Evolutionary conservation across 35 echinoderm and acorn worm genomes (phyloP), one percentile per base, ranked within the genome.

Genomic region (Stichopus chloronotus): DNA sequence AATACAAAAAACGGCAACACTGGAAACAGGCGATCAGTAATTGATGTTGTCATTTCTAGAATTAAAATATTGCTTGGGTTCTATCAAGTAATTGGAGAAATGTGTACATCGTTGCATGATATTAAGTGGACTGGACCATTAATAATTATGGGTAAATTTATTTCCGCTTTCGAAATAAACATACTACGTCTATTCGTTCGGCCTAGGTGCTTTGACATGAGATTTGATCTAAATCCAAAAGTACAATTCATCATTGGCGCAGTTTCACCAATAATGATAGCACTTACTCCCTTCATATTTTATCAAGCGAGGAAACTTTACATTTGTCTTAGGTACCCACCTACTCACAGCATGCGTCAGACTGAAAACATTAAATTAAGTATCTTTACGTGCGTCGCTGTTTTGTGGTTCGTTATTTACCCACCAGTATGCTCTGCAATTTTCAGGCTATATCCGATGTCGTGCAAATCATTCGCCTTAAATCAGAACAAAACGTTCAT

Each of bases 51-150:
- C 5, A 55, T 93, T 17, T 16, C 92, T 19, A 55, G 92, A 76
- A 14, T 53, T 13, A 92, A 92, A 59, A 81, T 92, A 58, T 52
- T 92, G 19, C 90, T 92, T 20, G 77, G 90, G 21, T 92, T 77
- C 57, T 92, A 92, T 53, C 90, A 92, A 52, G 72, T 92, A 1
- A 23, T 77, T 79, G 90, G 90, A 7, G 90, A 72, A 12, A 79
- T 92, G 58, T 81, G 82, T 24, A 22, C 77, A 52, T 79, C 90
- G 17, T 56, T 93, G 83, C 82, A 93, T 78, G 79, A 93, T n/a
- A 88, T 93, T 59, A 63, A 86, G 25, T 93, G 92, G 92, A 83
- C 69, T 9, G 52, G 55, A 5, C 19, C 63, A 20, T 56, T 93
- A 55, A 21, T 76, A 4, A 76, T 77, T 53, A 21, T 93, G n/a